A percentile compares a stretch with the other conserved stretches of the same genome.
Evolutionary conservation across 2,113 vertebrate genomes (phyloP).

Genomic region (Uropsilus gracilis): DNA sequence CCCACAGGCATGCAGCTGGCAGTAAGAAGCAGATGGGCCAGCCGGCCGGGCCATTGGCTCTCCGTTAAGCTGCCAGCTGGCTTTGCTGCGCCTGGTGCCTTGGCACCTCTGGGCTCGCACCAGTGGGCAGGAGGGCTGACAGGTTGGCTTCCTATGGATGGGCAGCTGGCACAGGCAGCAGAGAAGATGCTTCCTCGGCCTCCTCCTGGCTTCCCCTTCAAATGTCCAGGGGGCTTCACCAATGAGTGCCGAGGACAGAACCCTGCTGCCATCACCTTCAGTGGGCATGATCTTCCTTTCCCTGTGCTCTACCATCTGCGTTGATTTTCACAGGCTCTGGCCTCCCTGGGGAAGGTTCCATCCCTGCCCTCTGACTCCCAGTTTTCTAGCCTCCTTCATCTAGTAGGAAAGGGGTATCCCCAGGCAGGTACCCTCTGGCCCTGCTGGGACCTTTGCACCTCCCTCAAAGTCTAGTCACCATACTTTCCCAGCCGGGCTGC

Average conservation of each 20-base stretch:
- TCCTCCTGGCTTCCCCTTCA: slow-evolving; percentile 23
- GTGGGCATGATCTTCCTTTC: neutral
- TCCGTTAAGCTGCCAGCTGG: slow-evolving; percentile 75
- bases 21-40: slow-evolving; percentile 72
- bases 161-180: slow-evolving; percentile 54
- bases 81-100: slow-evolving; percentile 63
- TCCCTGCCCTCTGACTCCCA: fast-evolving
- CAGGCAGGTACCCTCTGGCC: fast-evolving
- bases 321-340: neutral
- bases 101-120: slow-evolving; percentile 76
- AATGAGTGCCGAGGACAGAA: neutral
- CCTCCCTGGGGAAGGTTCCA: fast-evolving
- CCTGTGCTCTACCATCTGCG: fast-evolving
- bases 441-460: neutral
- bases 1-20: slow-evolving; percentile 65
- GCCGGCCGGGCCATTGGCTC: neutral
- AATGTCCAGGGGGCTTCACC: fast-evolving
- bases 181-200: neutral
- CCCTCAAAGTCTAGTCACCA: neutral
- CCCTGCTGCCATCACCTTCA: fast-evolving
- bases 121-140: slow-evolving; percentile 8
- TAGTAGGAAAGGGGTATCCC: neutral
- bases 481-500: neutral
- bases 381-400: fast-evolving
- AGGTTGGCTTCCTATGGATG: slow-evolving; percentile 62